Evolutionary conservation across 2,888 invertebrate genomes (phyloP), one percentile per base, ranked within the genome.

Genomic region (Pollenia griseotomentosa): DNA sequence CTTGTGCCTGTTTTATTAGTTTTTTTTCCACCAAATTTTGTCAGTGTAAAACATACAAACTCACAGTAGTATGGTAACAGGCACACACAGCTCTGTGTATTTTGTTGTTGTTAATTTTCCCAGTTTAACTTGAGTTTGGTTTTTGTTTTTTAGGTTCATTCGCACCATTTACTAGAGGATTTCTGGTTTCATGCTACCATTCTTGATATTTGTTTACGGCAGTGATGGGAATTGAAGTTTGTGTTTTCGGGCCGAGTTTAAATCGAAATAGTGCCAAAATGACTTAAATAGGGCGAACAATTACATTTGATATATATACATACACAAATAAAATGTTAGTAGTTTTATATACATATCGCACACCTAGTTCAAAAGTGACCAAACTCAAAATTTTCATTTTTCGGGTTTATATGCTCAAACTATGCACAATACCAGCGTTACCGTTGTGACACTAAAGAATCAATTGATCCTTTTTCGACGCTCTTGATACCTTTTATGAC

Each of bases 151-250:
- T 59, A 83, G 78, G 88, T 74, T 87, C 88, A 85, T 85, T 88
- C 87, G 86, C 88, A 88, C 88, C 88, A 88, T 88, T 88, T 87
- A 74, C 73, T 84, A 23, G 71, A 78, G 23, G 57, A 81, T 87
- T 85, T 84, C 81, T 75, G 75, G 79, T 75, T 83, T 70, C 10
- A 61, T 73, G 42, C 85, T 59, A 77, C 33, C 61, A 40, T 46
- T 75, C 14, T 70, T 5, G 16, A 53, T 77, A 46, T 33, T 42
- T 55, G 48, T 46, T 1, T 63, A 19, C 11, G 33, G n/a, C 1
- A 57, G 57, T 16, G 16, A 33, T 33, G 33, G 33, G 6, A 33
- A 6, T 33, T 33, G 33, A 33, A 33, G 33, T 33, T 33, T 33
- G 33, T 33, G 33, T 0, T 33, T 33, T 33, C 6, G 6, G 33